Percentiles rank a stretch among this genome's conserved stretches.
Conservation (phyloP, 1,140 invertebrate species). For the Anagrus nilaparvatae region DNA sequence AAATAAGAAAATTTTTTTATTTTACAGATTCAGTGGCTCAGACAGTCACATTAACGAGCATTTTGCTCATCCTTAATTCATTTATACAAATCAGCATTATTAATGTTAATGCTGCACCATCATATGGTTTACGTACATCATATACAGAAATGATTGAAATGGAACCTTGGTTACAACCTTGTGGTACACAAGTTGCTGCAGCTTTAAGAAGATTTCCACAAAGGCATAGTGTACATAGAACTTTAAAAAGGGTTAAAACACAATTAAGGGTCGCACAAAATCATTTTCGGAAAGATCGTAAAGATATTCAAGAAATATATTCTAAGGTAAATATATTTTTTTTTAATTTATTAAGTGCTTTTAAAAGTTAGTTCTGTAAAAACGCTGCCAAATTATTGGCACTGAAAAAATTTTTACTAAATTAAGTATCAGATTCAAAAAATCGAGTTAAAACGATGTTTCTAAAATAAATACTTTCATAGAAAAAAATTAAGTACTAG, state of each 20-base stretch:
- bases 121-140: constrained; percentile 15
- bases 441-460: too few relatives aligned
- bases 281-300: constrained; percentile 30
- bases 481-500: too few relatives aligned
- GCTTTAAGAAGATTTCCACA: constrained; percentile 24
- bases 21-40: constrained; percentile 37
- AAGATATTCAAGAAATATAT: constrained; percentile 32
- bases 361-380: too few relatives aligned
- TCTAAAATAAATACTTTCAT: too few relatives aligned
- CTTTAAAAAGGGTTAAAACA: constrained; percentile 34
- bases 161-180: constrained; percentile 37
- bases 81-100: constrained; percentile 21
- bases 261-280: constrained; percentile 35
- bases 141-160: constrained; percentile 17
- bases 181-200: constrained; percentile 27
- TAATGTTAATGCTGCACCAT: constrained; percentile 17
- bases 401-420: too few relatives aligned
- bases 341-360: constrained; percentile 1
- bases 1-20: constrained; percentile 8
- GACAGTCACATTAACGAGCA: constrained; percentile 34
- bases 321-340: constrained; percentile 25
- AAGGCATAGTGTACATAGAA: constrained; percentile 30
- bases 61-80: constrained; percentile 32
- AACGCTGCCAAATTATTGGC: too few relatives aligned
- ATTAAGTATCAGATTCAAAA: too few relatives aligned